phyloP scores from a whole-genome alignment of 2,113 vertebrate species.

The Phalacrocorax carbo region DNA sequence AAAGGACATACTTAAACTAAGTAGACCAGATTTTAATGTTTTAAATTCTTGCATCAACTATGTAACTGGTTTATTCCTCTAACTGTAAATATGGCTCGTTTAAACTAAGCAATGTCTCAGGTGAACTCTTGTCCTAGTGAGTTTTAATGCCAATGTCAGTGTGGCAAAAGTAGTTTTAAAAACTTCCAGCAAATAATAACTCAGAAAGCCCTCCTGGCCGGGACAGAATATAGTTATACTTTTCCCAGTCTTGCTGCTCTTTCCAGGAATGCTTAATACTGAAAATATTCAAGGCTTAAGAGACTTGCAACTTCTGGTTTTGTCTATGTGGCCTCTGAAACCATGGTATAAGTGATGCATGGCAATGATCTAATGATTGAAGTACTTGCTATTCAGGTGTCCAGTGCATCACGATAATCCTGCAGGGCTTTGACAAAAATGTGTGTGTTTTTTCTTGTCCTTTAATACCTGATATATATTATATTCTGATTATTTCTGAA shows the following conservation, averaged over 20 bases:
- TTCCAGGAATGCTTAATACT: not conserved
- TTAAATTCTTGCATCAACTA: not conserved
- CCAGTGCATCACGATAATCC: not conserved
- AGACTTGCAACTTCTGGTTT: not conserved
- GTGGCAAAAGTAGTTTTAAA: not conserved
- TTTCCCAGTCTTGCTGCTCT: not conserved
- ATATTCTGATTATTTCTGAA: not conserved
- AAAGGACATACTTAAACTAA: not conserved
- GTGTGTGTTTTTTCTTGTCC: not conserved
- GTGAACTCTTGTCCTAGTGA: not conserved
- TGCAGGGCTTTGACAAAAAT: not conserved
- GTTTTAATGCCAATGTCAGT: not conserved
- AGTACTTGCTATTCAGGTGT: not conserved
- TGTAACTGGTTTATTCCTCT: not conserved
- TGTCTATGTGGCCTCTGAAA: not conserved
- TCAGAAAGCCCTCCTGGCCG: not conserved
- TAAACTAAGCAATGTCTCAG: not conserved
- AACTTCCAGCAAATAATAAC: not conserved
- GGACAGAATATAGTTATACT: not conserved
- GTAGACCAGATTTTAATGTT: not conserved
- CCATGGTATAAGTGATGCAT: not conserved
- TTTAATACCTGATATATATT: not conserved
- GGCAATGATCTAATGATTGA: not conserved
- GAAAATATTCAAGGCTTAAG: not conserved
- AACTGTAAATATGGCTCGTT: not conserved